Evolutionary conservation across 2,888 invertebrate genomes (phyloP), one percentile per base, ranked within the genome.

Genomic region (Napeogenes sylphis): DNA sequence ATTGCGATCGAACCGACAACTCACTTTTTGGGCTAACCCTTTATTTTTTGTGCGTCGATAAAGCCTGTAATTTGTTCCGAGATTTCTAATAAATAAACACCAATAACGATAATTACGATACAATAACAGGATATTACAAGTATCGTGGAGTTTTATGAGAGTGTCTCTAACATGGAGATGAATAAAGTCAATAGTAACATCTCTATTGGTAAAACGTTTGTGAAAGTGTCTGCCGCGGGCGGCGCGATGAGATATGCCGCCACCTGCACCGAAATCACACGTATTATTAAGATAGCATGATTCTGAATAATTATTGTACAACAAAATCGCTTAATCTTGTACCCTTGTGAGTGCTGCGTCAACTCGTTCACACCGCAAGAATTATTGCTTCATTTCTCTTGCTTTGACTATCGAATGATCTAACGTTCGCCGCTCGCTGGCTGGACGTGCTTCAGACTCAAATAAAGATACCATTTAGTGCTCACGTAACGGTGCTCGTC

Each of bases 101-200:
- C 89, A 90, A 90, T 90, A 90, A 90, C 85, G 85, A 90, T 90
- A 89, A 90, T 90, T 90, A 90, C 80, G 83, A 85, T 85, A 85
- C 89, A 89, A 89, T 89, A 88, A 90, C 86, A 89, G 89, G 88
- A 89, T 89, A 90, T 90, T 89, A 90, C 81, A 77, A 73, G 79
- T 75, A 79, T 75, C 73, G 71, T 73, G 78, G 81, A 83, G 80
- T 80, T 87, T 85, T 86, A 87, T 82, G 82, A 75, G 77, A 76
- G 82, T 82, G 84, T 87, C 81, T 84, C 80, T 83, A 78, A 76
- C 69, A 74, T 72, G 77, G 75, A 73, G 75, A 82, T 74, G 77
- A 78, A 84, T 84, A 82, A 75, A 75, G 83, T 80, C 79, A 83
- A 84, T 84, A 83, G 84, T 85, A 85, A 90, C 87, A 79, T 87